Percentiles rank a stretch among this genome's conserved stretches.
Conservation (phyloP, 2,797 vertebrate genomes). For the Cirrhinus mrigala region DNA sequence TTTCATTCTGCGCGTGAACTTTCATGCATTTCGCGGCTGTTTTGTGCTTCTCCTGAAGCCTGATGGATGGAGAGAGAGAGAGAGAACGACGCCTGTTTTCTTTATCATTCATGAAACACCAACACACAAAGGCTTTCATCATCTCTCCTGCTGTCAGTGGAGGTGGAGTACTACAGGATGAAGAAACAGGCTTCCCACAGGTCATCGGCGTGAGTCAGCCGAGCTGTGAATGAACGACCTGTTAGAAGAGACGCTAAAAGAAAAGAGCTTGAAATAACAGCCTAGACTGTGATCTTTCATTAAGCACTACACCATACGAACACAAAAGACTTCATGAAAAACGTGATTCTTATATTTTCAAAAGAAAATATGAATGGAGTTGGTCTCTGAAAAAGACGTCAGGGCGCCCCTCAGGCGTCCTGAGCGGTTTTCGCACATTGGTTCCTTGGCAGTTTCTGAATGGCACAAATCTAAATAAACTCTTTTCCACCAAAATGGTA, state of each 20-base stretch:
- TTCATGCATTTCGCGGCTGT: not conserved
- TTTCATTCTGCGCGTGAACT: not conserved
- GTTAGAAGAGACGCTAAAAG: not conserved
- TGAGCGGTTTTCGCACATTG: not conserved
- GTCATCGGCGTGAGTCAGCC: not conserved
- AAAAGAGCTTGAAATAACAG: not conserved
- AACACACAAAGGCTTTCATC: constrained; percentile 32
- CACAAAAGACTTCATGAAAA: not conserved
- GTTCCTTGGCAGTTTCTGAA: not conserved
- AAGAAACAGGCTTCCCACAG: constrained; percentile 10
- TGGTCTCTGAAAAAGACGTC: not conserved
- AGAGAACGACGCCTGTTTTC: not conserved
- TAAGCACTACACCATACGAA: not conserved
- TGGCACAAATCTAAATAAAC: not conserved
- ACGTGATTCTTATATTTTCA: not conserved
- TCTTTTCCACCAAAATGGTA: not conserved
- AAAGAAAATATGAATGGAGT: not conserved
- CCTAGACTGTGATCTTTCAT: not conserved
- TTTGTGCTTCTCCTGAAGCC: constrained; percentile 10
- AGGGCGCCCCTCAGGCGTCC: not conserved
- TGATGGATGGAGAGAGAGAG: not conserved
- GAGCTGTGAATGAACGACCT: constrained; percentile 11
- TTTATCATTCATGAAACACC: constrained; percentile 16
- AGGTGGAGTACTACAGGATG: not conserved
- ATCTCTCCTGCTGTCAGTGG: constrained; percentile 6